Evolutionary conservation across 2,888 invertebrate species (phyloP).

Genomic region (Ptycholaimellus sp.): DNA sequence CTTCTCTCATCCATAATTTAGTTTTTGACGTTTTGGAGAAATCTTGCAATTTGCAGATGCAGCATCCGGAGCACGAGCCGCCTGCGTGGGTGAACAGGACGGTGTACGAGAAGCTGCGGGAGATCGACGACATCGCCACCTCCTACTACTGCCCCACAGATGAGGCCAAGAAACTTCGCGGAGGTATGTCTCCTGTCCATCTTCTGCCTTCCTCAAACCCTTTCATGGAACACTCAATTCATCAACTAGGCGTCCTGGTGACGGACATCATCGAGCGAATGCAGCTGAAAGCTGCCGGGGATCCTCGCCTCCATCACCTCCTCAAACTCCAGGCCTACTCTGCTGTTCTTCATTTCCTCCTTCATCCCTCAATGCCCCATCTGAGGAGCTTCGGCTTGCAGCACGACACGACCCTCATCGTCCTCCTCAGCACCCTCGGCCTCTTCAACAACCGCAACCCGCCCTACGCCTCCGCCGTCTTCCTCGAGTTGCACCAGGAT

Average conservation of each 20-base stretch:
- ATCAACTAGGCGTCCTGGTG: slow-evolving; percentile 13
- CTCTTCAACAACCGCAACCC: slow-evolving; percentile 16
- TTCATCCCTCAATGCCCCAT: no score
- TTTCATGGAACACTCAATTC: not conserved
- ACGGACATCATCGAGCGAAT: slow-evolving; percentile 16
- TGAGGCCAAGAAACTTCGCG: slow-evolving; percentile 13
- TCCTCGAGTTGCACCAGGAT: slow-evolving; percentile 17
- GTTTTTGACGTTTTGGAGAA: not conserved
- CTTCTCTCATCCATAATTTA: not conserved
- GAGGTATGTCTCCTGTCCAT: slow-evolving; percentile 13
- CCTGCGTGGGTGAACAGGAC: slow-evolving; percentile 18
- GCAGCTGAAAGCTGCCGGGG: slow-evolving; percentile 9
- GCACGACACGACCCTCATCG: slow-evolving; percentile 20
- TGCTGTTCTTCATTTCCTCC: no score
- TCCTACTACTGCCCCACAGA: slow-evolving; percentile 13
- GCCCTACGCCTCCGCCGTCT: slow-evolving; percentile 15
- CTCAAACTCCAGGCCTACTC: no score
- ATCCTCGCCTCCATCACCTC: no score
- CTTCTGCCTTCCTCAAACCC: not conserved
- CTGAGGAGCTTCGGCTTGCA: no score
- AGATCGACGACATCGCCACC: slow-evolving; percentile 14
- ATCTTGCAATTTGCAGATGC: no score
- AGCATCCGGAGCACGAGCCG: slow-evolving; percentile 13
- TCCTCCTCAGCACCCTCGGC: slow-evolving; percentile 16
- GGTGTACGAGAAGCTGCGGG: slow-evolving; percentile 10